phyloP scores from a whole-genome alignment of 2,888 invertebrate species.

The Drosophila macrospina region DNA sequence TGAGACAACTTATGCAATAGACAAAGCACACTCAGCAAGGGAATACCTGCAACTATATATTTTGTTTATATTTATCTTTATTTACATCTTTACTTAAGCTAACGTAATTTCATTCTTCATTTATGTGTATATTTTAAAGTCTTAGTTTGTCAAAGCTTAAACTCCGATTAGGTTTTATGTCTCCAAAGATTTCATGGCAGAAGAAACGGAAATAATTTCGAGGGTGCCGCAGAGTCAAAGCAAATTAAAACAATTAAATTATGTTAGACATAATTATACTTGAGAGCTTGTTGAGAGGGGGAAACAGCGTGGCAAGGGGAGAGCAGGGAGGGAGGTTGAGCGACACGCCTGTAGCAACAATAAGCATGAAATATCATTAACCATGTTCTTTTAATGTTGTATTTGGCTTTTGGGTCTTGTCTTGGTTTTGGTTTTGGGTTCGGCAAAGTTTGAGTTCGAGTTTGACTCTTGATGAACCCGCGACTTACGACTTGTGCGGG shows the following conservation, averaged over 20 bases:
- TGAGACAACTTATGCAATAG: no score
- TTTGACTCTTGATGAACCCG: constrained; percentile 58
- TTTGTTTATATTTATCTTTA: no score
- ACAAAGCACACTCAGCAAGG: no score
- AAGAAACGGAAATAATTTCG: constrained; percentile 39
- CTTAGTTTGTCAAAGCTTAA: constrained; percentile 7
- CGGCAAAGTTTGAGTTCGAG: constrained; percentile 21
- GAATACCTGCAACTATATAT: no score
- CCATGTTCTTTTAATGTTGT: constrained; percentile 23
- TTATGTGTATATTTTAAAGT: neutral
- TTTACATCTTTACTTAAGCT: no score
- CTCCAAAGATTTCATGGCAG: constrained; percentile 3
- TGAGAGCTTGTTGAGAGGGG: constrained; percentile 16
- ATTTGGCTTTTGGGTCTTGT: constrained; percentile 24
- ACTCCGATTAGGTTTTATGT: constrained; percentile 2
- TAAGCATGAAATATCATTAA: constrained; percentile 59
- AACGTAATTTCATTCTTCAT: no score
- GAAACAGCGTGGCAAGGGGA: neutral
- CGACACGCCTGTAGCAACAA: constrained; percentile 53
- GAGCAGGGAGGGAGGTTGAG: neutral
- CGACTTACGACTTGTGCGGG: constrained; percentile 29
- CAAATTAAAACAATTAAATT: constrained; percentile 72
- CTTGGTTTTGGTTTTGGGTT: constrained; percentile 30
- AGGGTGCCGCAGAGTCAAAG: constrained; percentile 40
- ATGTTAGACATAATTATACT: constrained; percentile 65